Conservation (phyloP, 2,888 invertebrate genomes). For the Dicyrtoma fusca region DNA sequence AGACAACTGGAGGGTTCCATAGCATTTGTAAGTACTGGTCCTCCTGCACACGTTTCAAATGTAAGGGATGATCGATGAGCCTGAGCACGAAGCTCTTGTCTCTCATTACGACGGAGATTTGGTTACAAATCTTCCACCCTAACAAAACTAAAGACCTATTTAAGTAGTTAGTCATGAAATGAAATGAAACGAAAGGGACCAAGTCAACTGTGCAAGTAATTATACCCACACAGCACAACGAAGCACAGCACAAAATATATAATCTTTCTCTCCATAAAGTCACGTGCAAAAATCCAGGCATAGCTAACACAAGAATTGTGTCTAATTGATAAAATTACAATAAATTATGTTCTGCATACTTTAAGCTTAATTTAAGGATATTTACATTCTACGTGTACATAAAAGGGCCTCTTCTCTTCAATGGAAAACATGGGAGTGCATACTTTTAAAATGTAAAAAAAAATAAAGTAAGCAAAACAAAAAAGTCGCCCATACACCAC, state of each 20-base stretch:
- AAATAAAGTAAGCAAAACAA: not conserved
- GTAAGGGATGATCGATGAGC: slow-evolving; percentile 30
- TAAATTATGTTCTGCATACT: too few species aligned
- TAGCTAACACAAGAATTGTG: too few species aligned
- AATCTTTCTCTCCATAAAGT: too few species aligned
- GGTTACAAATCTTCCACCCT: slow-evolving; percentile 26
- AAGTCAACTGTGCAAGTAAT: not conserved
- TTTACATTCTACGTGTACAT: too few species aligned
- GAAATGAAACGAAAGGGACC: not conserved
- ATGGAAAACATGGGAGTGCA: too few species aligned
- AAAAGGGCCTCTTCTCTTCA: too few species aligned
- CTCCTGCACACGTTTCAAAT: not conserved
- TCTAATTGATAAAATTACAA: too few species aligned
- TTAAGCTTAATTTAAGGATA: too few species aligned
- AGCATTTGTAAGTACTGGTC: not conserved
- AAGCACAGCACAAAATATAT: not conserved
- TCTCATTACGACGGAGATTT: slow-evolving; percentile 33
- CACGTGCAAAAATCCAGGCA: too few species aligned
- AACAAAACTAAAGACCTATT: slow-evolving; percentile 4
- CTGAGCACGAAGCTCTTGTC: slow-evolving; percentile 17
- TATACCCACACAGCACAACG: not conserved
- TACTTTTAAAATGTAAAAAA: not conserved
- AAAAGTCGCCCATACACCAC: not conserved
- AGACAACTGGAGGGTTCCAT: not conserved
- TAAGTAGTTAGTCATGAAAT: not conserved